A percentile compares a stretch with the other conserved stretches of the same genome.
These are phyloP conservation scores for Corythaeola cristata DNA, from an alignment of 2,113 vertebrate genomes.

Conservation along the genomic window DNA sequence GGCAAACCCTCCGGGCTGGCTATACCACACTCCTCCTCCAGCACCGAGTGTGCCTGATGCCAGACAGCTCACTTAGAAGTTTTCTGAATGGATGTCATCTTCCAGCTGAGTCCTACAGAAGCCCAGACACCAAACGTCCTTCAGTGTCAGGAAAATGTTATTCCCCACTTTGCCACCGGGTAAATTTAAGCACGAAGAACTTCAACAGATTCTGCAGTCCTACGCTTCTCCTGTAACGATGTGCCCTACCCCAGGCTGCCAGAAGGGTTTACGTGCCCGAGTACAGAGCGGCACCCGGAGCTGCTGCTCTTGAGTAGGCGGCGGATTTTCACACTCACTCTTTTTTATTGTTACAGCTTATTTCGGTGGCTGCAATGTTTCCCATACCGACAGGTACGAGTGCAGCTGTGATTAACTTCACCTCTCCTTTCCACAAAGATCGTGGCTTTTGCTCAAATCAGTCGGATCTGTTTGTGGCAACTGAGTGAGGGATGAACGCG, in stretches of 20 bases:
- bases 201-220: neutral
- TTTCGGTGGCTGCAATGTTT: neutral
- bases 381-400: rapidly evolving
- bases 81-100: neutral
- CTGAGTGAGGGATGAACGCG: neutral
- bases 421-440: neutral
- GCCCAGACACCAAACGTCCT: neutral
- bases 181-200: neutral
- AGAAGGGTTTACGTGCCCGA: rapidly evolving
- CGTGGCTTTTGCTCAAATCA: neutral
- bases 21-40: neutral
- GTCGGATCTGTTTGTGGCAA: neutral
- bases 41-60: rapidly evolving
- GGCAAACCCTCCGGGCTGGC: neutral
- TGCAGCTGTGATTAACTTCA: neutral
- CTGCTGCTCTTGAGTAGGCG: neutral
- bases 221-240: rapidly evolving
- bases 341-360: neutral
- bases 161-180: neutral
- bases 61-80: neutral
- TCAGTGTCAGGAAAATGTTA: neutral
- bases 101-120: neutral
- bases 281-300: neutral
- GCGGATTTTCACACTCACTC: neutral
- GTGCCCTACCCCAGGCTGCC: neutral